These are phyloP conservation scores for Phenacoccus solenopsis DNA, from an alignment of 1,140 invertebrate species.

Conservation along the genomic window DNA sequence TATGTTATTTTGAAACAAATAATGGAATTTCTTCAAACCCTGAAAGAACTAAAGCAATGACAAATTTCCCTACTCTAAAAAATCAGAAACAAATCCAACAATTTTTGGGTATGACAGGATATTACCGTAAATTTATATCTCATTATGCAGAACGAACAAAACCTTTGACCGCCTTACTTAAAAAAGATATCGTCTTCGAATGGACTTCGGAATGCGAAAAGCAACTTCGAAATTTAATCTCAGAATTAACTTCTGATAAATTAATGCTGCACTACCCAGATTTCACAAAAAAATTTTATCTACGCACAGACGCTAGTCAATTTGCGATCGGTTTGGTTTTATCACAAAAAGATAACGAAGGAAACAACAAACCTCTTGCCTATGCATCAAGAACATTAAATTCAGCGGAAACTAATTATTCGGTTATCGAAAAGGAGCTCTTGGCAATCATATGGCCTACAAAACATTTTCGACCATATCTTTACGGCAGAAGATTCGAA, in stretches of 20 bases:
- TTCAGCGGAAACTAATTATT: conserved; percentile 27
- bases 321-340: conserved; percentile 19
- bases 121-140: conserved; percentile 35
- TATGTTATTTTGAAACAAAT: conserved; percentile 18
- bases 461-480: conserved; percentile 35
- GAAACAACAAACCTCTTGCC: conserved; percentile 24
- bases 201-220: background rate
- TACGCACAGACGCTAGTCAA: conserved; percentile 26
- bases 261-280: conserved; percentile 32
- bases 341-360: conserved; percentile 20
- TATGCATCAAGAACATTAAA: conserved; percentile 28
- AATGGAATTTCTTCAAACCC: conserved; percentile 31
- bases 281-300: conserved; percentile 30
- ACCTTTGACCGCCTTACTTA: conserved; percentile 32
- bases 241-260: conserved; percentile 19
- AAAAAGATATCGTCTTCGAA: conserved; percentile 27
- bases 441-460: conserved; percentile 38
- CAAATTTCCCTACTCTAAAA: conserved; percentile 29
- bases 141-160: conserved; percentile 31
- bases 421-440: conserved; percentile 36
- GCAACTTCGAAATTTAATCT: background rate
- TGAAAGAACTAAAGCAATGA: conserved; percentile 32
- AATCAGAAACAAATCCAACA: no score
- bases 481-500: conserved; percentile 36
- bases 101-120: conserved; percentile 35